These are phyloP conservation scores for Lycaena phlaeas DNA, from an alignment of 2,888 invertebrate species.

Conservation along the genomic window DNA sequence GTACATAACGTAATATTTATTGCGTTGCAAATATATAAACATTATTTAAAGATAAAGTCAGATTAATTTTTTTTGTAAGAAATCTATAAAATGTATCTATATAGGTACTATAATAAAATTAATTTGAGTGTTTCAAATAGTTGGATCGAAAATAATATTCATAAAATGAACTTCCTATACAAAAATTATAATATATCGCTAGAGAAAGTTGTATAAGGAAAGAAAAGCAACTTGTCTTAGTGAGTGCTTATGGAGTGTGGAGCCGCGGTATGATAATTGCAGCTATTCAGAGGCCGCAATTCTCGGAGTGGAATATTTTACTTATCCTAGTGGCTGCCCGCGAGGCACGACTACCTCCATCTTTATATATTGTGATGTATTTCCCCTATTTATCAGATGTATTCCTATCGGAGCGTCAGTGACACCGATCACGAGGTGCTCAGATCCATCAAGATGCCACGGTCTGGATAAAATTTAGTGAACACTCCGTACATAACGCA, in stretches of 20 bases:
- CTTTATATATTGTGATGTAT: conserved; percentile 56
- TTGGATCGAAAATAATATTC: too few species aligned
- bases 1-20: too few species aligned
- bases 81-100: too few species aligned
- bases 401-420: too few species aligned
- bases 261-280: conserved; percentile 18
- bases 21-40: too few species aligned
- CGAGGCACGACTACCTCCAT: conserved; percentile 50
- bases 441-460: conserved; percentile 34
- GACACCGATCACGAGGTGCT: too few species aligned
- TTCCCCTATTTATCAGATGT: conserved; percentile 36
- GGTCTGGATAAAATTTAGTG: too few species aligned
- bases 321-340: conserved; percentile 51
- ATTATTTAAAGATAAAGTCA: too few species aligned
- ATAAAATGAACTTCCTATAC: too few species aligned
- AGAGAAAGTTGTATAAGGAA: background rate
- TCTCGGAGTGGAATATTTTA: conserved; percentile 59
- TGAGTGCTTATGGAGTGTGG: background rate
- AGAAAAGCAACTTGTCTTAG: background rate
- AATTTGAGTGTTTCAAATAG: too few species aligned
- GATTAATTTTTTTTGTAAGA: too few species aligned
- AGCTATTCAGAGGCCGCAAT: conserved; percentile 49
- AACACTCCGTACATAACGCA: conserved; percentile 21
- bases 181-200: background rate
- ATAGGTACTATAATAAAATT: too few species aligned